phyloP scores from a whole-genome alignment of 2,113 vertebrate species.

The Oriolus oriolus region DNA sequence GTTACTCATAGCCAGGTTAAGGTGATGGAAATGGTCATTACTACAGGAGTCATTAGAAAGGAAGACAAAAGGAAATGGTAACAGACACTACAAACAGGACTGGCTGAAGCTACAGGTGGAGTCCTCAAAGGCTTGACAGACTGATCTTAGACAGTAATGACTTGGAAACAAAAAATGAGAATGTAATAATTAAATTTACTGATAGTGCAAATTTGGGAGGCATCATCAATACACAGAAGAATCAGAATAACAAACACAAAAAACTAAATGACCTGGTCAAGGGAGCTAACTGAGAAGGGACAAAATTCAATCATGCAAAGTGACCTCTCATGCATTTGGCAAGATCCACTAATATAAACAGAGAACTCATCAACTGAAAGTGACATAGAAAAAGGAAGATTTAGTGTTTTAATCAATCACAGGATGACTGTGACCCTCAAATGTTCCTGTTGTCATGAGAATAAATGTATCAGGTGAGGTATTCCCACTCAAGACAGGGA shows the following conservation, averaged over 20 bases:
- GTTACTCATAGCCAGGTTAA: neutral
- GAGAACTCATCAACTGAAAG: neutral
- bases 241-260: neutral
- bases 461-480: neutral
- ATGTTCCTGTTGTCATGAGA: neutral
- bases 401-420: slow-evolving; percentile 24
- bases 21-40: neutral
- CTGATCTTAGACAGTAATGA: neutral
- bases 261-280: neutral
- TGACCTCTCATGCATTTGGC: neutral
- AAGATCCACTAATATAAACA: neutral
- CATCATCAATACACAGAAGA: neutral
- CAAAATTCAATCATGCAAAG: neutral
- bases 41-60: neutral
- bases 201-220: neutral
- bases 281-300: neutral
- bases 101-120: neutral
- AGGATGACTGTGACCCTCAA: neutral
- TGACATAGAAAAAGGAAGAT: neutral
- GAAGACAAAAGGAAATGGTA: neutral
- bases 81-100: neutral
- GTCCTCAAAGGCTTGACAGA: neutral
- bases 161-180: neutral
- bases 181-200: neutral
- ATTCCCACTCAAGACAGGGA: neutral